Evolutionary conservation across 2,113 vertebrate genomes (phyloP), one percentile per base, ranked within the genome.

Genomic region (Peucedramus taeniatus): DNA sequence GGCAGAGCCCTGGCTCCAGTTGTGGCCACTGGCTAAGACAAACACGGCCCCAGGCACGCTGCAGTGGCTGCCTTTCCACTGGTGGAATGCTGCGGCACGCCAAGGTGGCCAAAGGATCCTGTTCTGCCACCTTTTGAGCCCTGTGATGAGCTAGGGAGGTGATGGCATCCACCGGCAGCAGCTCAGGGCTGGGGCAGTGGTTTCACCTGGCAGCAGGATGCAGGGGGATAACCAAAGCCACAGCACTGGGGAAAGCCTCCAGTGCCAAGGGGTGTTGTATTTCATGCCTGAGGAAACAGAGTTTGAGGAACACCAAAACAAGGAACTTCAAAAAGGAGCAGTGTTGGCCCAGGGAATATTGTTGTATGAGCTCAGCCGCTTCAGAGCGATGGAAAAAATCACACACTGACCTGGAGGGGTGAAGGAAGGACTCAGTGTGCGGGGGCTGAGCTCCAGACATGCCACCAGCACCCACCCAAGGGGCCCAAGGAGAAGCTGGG

Each of bases 281-380:
- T 87, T 91, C 54, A 0, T 54, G 81, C 84, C 91, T 51, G 78
- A 89, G 81, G 90, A 87, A 49, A 56, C 0, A 0, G 53, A 85
- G 75, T 40, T 77, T 96, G 91, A 95, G 90, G 93, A 88, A 94
- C 35, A 95, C 75, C 87, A 83, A 95, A 95, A 87, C 64, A 77
- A 91, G 94, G 63, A 61, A 91, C 87, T 94, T 94, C 75, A 91
- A 91, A 96, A 79, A 87, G 75, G 33, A 91, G 85, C 6, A 0
- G 90, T 8, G 60, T 47, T 96, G 91, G 95, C 95, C 76, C 39
- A 1, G n/a, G 47, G 57, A 91, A 88, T 91, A 82, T 91, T 93
- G 87, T 82, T 96, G 70, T 72, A 91, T 91, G 96, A 96, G 91
- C 91, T 96, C 94, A 95, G 87, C 19, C 4, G 14, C 70, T 79